These are phyloP conservation scores for Caenorhabditis sinica DNA, from an alignment of 2,888 invertebrate species.

Conservation along the genomic window DNA sequence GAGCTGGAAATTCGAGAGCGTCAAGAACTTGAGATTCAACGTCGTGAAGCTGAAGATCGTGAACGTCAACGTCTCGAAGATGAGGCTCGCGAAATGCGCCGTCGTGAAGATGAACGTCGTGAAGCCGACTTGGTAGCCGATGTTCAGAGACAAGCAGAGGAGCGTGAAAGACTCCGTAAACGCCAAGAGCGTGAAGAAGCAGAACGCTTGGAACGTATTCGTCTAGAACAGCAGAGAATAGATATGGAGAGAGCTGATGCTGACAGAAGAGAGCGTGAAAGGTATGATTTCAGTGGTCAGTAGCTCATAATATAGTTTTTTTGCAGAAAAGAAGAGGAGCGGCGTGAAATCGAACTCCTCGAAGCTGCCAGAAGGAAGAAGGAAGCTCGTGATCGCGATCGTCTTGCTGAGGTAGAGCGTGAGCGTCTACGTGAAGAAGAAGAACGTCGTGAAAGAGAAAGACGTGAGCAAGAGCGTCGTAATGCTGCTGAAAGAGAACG, in stretches of 20 bases:
- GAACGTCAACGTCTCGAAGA: constrained; percentile 80
- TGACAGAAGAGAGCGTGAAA: constrained; percentile 72
- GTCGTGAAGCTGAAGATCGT: constrained; percentile 73
- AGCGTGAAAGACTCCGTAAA: constrained; percentile 76
- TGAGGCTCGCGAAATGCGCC: constrained; percentile 74
- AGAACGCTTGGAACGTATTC: constrained; percentile 79
- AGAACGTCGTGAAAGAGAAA: constrained; percentile 79
- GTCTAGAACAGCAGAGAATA: constrained; percentile 81
- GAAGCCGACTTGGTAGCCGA: constrained; percentile 77
- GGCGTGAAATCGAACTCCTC: constrained; percentile 79
- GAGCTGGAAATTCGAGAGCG: constrained; percentile 78
- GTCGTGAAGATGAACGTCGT: constrained; percentile 76
- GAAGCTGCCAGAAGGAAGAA: constrained; percentile 77
- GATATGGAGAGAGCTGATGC: constrained; percentile 78
- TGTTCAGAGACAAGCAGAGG: constrained; percentile 76
- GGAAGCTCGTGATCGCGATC: constrained; percentile 71
- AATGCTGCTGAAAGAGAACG: constrained; percentile 80
- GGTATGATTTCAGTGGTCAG: constrained; percentile 1
- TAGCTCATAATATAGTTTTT: background rate
- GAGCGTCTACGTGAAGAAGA: constrained; percentile 79
- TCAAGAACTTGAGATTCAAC: constrained; percentile 73
- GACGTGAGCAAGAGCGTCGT: constrained; percentile 75
- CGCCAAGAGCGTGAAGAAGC: constrained; percentile 77
- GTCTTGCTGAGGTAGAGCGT: constrained; percentile 76
- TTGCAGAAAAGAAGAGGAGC: constrained; percentile 72